Percentiles rank a stretch among this genome's conserved stretches.
Conservation (phyloP, 2,797 vertebrate species). For the Sparus aurata region DNA sequence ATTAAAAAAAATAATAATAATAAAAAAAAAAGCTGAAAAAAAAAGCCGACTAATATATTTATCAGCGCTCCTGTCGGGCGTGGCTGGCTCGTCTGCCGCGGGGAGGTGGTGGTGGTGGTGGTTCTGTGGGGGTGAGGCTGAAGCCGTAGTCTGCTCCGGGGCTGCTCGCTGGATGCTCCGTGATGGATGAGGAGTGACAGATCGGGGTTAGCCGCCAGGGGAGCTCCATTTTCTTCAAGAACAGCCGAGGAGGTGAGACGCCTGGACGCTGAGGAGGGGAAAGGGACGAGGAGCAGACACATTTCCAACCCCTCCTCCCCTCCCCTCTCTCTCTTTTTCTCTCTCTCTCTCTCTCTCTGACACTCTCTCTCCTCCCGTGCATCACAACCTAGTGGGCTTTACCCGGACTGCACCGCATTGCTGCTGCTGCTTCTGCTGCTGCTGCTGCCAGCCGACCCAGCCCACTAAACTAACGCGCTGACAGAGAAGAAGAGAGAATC, state of each 20-base stretch:
- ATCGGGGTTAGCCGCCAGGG: slow-evolving; percentile 88
- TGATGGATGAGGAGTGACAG: slow-evolving; percentile 92
- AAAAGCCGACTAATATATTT: slow-evolving; percentile 57
- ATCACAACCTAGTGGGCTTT: slow-evolving; percentile 67
- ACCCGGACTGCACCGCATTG: slow-evolving; percentile 77
- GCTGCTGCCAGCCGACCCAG: slow-evolving; percentile 65
- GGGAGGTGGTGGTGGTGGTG: not conserved
- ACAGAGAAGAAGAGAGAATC: not conserved
- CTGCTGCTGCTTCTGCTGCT: slow-evolving; percentile 55
- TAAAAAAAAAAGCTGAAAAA: too few species aligned
- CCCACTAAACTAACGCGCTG: slow-evolving; percentile 64
- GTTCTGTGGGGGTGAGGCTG: slow-evolving; percentile 40
- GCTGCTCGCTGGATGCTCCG: slow-evolving; percentile 64
- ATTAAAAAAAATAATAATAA: slow-evolving; percentile 48
- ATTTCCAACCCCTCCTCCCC: slow-evolving; percentile 55
- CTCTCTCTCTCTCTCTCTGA: slow-evolving; percentile 29
- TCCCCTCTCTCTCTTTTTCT: slow-evolving; percentile 18
- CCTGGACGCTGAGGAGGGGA: slow-evolving; percentile 51
- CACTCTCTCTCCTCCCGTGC: slow-evolving; percentile 59
- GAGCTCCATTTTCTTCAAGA: slow-evolving; percentile 82
- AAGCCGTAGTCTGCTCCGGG: slow-evolving; percentile 62
- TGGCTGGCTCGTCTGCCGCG: slow-evolving; percentile 73
- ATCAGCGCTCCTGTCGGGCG: slow-evolving; percentile 74
- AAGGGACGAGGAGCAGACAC: slow-evolving; percentile 44
- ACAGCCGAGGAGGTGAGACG: slow-evolving; percentile 50